Base-by-base conservation (phyloP, 1,140 invertebrate genomes). In the Acromyrmex charruanus region DNA sequence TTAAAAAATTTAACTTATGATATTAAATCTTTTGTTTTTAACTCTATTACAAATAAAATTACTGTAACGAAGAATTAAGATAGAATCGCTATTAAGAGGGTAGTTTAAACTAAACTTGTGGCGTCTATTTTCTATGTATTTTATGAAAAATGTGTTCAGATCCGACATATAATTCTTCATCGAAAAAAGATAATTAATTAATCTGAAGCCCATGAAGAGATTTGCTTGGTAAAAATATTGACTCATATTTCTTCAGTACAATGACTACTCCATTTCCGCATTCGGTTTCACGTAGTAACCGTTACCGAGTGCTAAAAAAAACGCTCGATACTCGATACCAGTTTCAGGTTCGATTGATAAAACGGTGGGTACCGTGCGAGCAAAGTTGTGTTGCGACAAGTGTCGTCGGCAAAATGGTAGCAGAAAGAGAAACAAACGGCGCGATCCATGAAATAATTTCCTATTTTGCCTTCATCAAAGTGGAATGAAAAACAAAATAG, bases 401-500 rank as follows among this genome's bases (percentile, higher is more conserved):
- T 69, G 77, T 81, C 65, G 49, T 81, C 49, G 49, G 49, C n/a
- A 39, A 44, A 80, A 55, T 39, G 16, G 18, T 21, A 65, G 39
- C 39, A 31, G 63, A 55, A 71, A 53, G 44, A 58, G 49, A 81
- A 71, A 81, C 65, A 69, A 81, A 55, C 77, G 77, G 71, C 65
- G n/a, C 77, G 49, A 55, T 12, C 77, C 51, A 21, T 55, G 51
- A 69, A 81, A 81, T 81, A 71, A 81, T 81, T 81, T 71, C 21
- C 77, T 69, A 81, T 69, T 71, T 44, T 21, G 14, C 63, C 49
- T 69, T 39, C 28, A 12, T 31, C 49, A 18, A 39, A 55, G 9
- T 12, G 7, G 21, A 69, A 35, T 12, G 51, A 68, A 80, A 31
- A 81, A 55, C 3, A 39, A 71, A 81, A 81, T 55, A 55, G 16